A percentile compares a stretch with the other conserved stretches of the same genome.
These are phyloP conservation scores for Cheilosia grossa DNA, from an alignment of 2,888 invertebrate genomes.

Conservation along the genomic window DNA sequence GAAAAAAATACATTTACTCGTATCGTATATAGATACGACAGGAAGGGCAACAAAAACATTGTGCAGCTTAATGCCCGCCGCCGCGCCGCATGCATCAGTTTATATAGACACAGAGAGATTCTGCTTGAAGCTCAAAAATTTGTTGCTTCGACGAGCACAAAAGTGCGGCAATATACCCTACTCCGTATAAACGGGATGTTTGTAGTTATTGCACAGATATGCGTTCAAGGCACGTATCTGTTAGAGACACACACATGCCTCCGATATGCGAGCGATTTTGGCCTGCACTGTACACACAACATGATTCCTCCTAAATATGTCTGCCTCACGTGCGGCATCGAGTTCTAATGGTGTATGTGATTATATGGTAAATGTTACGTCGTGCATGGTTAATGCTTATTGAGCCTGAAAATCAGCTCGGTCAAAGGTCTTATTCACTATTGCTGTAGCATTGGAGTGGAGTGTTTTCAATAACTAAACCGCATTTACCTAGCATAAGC, in stretches of 20 bases:
- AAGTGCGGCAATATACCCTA: slow-evolving; percentile 50
- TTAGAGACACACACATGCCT: slow-evolving; percentile 39
- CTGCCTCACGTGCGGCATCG: slow-evolving; percentile 44
- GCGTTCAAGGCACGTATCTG: slow-evolving; percentile 65
- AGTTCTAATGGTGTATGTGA: slow-evolving; percentile 68
- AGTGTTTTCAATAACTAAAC: slow-evolving; percentile 57
- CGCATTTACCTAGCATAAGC: slow-evolving; percentile 52
- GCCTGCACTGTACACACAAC: background rate
- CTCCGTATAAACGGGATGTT: slow-evolving; percentile 13
- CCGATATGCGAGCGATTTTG: slow-evolving; percentile 6
- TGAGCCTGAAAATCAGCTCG: slow-evolving; percentile 73
- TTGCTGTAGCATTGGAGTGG: slow-evolving; percentile 2
- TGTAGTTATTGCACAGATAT: slow-evolving; percentile 55
- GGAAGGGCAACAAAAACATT: slow-evolving; percentile 40
- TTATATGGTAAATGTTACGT: slow-evolving; percentile 70
- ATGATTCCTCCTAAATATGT: slow-evolving; percentile 10
- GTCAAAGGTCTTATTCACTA: slow-evolving; percentile 64
- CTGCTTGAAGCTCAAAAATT: slow-evolving; percentile 61
- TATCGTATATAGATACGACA: background rate
- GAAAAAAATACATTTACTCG: background rate
- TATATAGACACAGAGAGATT: slow-evolving; percentile 33
- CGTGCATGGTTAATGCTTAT: slow-evolving; percentile 72
- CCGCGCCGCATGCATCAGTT: slow-evolving; percentile 26
- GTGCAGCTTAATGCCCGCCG: slow-evolving; percentile 48
- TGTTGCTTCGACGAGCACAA: slow-evolving; percentile 67